Evolutionary conservation across 1,140 invertebrate species (phyloP).

Genomic region (Oscheius sp.): DNA sequence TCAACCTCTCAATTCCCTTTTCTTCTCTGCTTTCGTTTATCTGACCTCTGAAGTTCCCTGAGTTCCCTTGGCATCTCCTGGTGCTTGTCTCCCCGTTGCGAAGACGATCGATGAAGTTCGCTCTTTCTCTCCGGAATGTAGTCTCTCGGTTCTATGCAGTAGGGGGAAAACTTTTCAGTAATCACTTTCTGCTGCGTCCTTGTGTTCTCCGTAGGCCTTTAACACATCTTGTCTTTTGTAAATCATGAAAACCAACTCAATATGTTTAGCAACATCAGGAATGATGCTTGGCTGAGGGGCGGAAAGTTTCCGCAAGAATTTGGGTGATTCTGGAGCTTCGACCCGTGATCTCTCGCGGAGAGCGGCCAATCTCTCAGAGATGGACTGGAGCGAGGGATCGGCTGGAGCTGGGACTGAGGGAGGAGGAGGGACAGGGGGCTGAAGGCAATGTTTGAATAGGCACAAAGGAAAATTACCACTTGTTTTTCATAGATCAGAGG

Average conservation of each 20-base stretch:
- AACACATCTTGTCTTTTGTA: too few species aligned
- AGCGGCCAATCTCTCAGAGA: slow-evolving; percentile 1
- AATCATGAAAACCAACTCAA: too few species aligned
- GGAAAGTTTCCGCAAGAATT: neutral
- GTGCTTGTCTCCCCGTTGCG: slow-evolving; percentile 13
- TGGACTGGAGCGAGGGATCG: neutral
- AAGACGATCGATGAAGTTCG: slow-evolving; percentile 18
- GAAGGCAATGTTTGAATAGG: too few species aligned
- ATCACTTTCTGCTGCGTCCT: neutral
- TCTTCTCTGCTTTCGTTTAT: too few species aligned
- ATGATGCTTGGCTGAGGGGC: neutral
- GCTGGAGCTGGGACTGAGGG: too few species aligned
- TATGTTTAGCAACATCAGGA: too few species aligned
- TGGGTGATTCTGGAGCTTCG: neutral
- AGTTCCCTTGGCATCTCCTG: neutral
- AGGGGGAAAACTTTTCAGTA: neutral
- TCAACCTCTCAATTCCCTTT: too few species aligned
- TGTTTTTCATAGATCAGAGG: too few species aligned
- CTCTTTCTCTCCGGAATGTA: neutral
- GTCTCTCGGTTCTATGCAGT: neutral
- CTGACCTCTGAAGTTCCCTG: neutral
- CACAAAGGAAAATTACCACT: too few species aligned
- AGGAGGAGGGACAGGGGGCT: too few species aligned
- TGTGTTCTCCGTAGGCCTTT: neutral
- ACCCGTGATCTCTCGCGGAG: neutral